Conservation (phyloP, 2,113 vertebrate species). For the Serilophus lunatus region DNA sequence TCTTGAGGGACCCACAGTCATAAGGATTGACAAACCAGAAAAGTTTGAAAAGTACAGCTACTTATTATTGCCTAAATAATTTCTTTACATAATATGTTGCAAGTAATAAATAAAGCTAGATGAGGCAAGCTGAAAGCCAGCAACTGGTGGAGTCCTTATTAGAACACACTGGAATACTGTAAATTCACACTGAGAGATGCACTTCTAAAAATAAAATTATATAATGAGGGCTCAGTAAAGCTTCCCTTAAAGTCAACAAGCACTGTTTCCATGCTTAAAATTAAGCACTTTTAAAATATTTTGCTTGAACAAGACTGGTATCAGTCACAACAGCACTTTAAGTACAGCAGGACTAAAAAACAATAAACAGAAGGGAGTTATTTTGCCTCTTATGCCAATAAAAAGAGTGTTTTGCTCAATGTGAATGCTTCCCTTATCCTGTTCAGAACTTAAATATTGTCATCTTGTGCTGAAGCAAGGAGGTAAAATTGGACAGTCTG, state of each 20-base stretch:
- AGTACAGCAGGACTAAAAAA: background rate
- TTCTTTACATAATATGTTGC: background rate
- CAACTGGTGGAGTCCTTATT: background rate
- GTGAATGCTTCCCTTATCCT: background rate
- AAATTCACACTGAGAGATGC: background rate
- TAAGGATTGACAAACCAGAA: background rate
- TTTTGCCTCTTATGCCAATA: background rate
- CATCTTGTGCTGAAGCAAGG: background rate
- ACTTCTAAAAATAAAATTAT: constrained; percentile 24
- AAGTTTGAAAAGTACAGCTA: background rate
- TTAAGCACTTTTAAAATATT: background rate
- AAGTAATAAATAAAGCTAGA: background rate
- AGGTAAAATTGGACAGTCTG: background rate
- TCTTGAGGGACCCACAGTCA: background rate
- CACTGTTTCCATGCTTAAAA: background rate
- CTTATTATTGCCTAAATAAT: background rate
- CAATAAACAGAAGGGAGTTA: background rate
- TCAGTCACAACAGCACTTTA: background rate
- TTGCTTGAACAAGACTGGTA: background rate
- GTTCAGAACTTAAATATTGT: background rate
- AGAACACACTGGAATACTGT: background rate
- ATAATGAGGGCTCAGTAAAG: background rate
- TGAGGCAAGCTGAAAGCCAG: background rate
- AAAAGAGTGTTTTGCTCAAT: background rate
- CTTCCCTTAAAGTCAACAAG: background rate